A percentile compares a stretch with the other conserved stretches of the same genome.
phyloP scores from a whole-genome alignment of 2,888 invertebrate species.

The Lasioglossum leucozonium region DNA sequence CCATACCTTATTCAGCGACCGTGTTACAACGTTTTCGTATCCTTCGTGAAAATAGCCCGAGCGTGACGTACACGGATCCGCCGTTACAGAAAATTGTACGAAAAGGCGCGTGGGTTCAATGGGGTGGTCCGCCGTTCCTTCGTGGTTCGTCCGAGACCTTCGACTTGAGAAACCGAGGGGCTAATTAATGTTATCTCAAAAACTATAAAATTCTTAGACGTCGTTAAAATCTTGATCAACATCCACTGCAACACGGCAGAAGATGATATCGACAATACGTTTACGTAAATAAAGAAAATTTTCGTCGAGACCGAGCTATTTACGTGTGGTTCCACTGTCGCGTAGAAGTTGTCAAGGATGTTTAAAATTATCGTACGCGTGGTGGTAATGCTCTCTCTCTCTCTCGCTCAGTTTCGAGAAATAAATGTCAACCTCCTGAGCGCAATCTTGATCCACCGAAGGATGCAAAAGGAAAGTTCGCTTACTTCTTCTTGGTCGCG shows the following conservation, averaged over 20 bases:
- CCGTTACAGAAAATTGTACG: conserved; percentile 16
- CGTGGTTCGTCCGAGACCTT: background rate
- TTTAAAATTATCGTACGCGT: background rate
- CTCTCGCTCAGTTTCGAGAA: conserved; percentile 4
- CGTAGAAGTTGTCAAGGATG: background rate
- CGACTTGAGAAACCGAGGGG: background rate
- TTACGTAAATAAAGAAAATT: background rate
- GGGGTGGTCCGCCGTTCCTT: background rate
- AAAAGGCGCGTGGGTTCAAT: background rate
- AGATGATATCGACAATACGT: background rate
- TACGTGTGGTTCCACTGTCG: background rate
- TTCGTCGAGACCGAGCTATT: background rate
- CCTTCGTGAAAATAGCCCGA: conserved; percentile 2
- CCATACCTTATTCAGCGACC: conserved; percentile 18
- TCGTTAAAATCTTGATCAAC: background rate
- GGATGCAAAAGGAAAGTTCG: conserved; percentile 5
- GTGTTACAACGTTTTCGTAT: conserved; percentile 34
- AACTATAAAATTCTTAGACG: background rate
- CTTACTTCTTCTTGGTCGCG: background rate
- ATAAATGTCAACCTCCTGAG: background rate
- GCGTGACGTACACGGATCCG: conserved; percentile 8
- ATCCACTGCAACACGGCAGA: background rate
- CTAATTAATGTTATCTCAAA: background rate
- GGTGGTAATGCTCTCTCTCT: background rate
- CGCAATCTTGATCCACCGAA: conserved; percentile 3